phyloP scores from a whole-genome alignment of 2,797 vertebrate species.

The Poeciliopsis presidionis region DNA sequence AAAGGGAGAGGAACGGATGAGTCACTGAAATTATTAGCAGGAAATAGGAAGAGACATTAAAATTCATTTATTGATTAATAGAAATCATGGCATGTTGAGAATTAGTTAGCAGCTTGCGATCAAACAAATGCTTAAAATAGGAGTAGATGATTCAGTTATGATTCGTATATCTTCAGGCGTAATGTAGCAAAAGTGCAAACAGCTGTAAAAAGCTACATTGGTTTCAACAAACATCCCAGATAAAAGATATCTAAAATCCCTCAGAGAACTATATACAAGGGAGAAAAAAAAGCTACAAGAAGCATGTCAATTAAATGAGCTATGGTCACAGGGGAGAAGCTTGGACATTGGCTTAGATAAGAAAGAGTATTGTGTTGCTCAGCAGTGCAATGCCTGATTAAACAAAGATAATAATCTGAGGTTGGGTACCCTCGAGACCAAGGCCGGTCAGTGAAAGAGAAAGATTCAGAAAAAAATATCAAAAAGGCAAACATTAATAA shows the following conservation, averaged over 20 bases:
- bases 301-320: conserved; percentile 50
- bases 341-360: conserved; percentile 24
- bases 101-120: conserved; percentile 30
- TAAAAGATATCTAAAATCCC: conserved; percentile 20
- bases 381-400: conserved; percentile 71
- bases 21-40: conserved; percentile 6
- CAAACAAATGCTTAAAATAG: conserved; percentile 27
- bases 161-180: conserved; percentile 5
- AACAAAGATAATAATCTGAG: conserved; percentile 73
- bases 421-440: conserved; percentile 46
- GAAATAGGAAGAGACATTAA: conserved; percentile 12
- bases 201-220: conserved; percentile 28
- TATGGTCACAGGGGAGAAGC: conserved; percentile 28
- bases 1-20: conserved; percentile 5
- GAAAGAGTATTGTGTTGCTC: conserved; percentile 54
- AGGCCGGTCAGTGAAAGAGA: conserved; percentile 33
- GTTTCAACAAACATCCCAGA: background rate
- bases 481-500: conserved; percentile 40
- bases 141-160: conserved; percentile 33
- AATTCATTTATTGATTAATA: conserved; percentile 11
- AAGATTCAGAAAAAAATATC: conserved; percentile 24
- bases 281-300: conserved; percentile 12
- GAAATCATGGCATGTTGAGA: background rate
- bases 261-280: conserved; percentile 3
- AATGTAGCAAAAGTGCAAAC: conserved; percentile 24